A percentile compares a stretch with the other conserved stretches of the same genome.
phyloP scores from a whole-genome alignment of 2,888 invertebrate species.

The Epistrophe grossulariae region DNA sequence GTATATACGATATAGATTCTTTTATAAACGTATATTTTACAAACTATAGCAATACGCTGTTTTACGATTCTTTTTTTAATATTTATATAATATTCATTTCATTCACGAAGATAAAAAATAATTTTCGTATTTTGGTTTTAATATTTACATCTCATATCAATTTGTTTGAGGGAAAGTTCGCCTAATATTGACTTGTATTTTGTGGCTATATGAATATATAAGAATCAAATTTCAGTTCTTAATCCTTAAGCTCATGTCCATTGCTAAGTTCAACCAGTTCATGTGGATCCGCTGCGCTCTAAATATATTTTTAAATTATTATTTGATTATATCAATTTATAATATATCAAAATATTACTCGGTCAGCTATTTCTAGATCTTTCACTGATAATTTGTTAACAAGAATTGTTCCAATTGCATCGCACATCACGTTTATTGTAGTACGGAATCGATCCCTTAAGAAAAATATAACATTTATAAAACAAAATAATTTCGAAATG shows the following conservation, averaged over 20 bases:
- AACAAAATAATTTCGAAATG: not conserved
- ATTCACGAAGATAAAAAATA: conserved; percentile 11
- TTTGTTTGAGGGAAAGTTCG: conserved; percentile 35
- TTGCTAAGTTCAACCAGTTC: conserved; percentile 88
- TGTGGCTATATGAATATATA: not conserved
- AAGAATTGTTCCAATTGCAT: conserved; percentile 96
- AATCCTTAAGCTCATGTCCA: conserved; percentile 83
- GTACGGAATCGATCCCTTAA: conserved; percentile 93
- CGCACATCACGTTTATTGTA: conserved; percentile 97
- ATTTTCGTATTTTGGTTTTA: conserved; percentile 18
- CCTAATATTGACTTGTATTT: conserved; percentile 26
- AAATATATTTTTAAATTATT: not conserved
- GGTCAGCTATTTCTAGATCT: conserved; percentile 86
- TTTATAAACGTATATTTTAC: not conserved
- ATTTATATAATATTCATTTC: conserved; percentile 9
- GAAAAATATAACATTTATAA: not conserved
- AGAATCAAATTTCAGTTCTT: conserved; percentile 74
- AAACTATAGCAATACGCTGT: conserved; percentile 22
- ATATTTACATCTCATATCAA: conserved; percentile 68
- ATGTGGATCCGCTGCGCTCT: conserved; percentile 86
- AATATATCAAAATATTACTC: conserved; percentile 80
- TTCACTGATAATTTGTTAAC: conserved; percentile 93
- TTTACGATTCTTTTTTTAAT: conserved; percentile 10
- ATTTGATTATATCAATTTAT: not conserved
- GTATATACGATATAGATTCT: not conserved